Conservation (phyloP, 2,797 vertebrate genomes). For the Poecilia picta region DNA sequence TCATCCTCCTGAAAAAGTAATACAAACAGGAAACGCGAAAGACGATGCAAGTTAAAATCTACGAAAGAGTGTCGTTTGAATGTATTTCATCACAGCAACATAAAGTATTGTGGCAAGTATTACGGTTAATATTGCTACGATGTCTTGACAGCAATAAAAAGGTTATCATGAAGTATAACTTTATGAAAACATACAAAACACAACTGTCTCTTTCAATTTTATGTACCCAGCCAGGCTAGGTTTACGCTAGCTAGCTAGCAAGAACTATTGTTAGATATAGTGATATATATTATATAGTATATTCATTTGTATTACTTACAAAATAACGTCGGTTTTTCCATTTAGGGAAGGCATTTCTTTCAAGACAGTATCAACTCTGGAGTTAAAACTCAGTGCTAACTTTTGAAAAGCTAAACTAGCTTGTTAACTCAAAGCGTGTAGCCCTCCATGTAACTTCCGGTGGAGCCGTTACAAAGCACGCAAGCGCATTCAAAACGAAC, state of each 20-base stretch:
- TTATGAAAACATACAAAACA: background rate
- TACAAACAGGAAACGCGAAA: background rate
- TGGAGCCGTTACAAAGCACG: background rate
- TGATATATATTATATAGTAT: background rate
- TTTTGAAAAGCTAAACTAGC: slow-evolving; percentile 45
- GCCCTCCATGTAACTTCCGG: slow-evolving; percentile 35
- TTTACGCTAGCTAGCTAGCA: background rate
- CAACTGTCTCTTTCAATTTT: background rate
- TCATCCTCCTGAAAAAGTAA: slow-evolving; percentile 86
- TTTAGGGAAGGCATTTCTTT: slow-evolving; percentile 62
- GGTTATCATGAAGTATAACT: too few species aligned
- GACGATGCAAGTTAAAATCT: background rate
- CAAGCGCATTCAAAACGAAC: slow-evolving; percentile 2
- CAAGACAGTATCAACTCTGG: background rate
- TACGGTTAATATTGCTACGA: background rate
- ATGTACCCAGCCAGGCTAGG: slow-evolving; percentile 8
- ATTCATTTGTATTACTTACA: slow-evolving; percentile 64
- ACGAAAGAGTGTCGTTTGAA: background rate
- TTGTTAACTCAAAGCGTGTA: slow-evolving; percentile 32
- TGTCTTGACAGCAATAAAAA: background rate
- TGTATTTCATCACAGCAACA: slow-evolving; percentile 8
- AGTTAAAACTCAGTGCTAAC: slow-evolving; percentile 16
- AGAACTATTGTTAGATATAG: background rate
- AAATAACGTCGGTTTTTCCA: slow-evolving; percentile 78
- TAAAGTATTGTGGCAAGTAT: background rate